phyloP scores from a whole-genome alignment of 2,888 invertebrate species.

The Acrobasis suavella region DNA sequence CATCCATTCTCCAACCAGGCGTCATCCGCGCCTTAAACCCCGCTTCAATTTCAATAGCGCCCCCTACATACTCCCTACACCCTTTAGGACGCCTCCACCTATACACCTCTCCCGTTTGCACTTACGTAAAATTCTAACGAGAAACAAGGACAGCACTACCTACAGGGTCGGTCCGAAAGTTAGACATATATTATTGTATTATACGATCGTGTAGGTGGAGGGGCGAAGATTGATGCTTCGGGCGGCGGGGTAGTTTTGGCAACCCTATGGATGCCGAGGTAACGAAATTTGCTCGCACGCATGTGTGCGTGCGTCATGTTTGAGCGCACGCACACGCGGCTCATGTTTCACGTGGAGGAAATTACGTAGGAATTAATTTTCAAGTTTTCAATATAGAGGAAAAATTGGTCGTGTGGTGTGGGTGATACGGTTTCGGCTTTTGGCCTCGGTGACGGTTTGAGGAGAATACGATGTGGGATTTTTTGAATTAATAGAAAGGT shows the following conservation, averaged over 20 bases:
- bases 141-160: conserved; percentile 58
- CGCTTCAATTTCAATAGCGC: conserved; percentile 82
- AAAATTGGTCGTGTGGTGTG: conserved; percentile 61
- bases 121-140: conserved; percentile 36
- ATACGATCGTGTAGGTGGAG: conserved; percentile 80
- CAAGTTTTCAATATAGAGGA: conserved; percentile 75
- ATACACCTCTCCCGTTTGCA: conserved; percentile 47
- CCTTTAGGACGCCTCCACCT: conserved; percentile 80
- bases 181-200: conserved; percentile 83
- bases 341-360: conserved; percentile 76
- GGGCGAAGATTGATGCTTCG: conserved; percentile 79
- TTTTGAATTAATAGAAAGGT: too few relatives aligned
- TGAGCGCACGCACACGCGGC: conserved; percentile 45
- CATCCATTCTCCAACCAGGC: conserved; percentile 82
- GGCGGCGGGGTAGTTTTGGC: conserved; percentile 74
- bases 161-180: conserved; percentile 81
- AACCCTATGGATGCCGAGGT: conserved; percentile 75
- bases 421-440: conserved; percentile 58
- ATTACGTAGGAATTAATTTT: conserved; percentile 79
- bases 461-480: background rate
- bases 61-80: conserved; percentile 79
- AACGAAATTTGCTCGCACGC: conserved; percentile 73
- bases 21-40: conserved; percentile 82
- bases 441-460: conserved; percentile 28
- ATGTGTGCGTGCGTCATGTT: conserved; percentile 59